Base-by-base conservation (phyloP, 2,888 invertebrate species). In the Ophion slaviceki region DNA sequence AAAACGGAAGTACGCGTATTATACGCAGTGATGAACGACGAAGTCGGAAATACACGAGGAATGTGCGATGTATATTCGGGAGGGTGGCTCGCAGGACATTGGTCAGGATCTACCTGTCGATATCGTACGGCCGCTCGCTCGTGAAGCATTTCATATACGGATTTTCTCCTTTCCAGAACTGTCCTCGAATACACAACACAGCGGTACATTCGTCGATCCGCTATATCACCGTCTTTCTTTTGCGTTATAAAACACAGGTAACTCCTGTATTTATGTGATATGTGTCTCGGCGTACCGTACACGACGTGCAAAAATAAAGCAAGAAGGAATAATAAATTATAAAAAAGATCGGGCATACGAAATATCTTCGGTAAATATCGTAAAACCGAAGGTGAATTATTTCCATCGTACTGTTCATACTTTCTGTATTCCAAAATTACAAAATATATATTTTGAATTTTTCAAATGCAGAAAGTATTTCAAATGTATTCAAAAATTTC, bases 91-190 rank as follows among this genome's bases (percentile, higher is more conserved):
- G 88, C 84, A 90, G 91, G 87, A 91, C 93, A 92, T 93, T 91
- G 92, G 92, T 93, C 93, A 93, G 93, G 93, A 93, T 93, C 92
- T 90, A 89, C 88, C 90, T 93, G 93, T 93, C 93, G 92, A 93
- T 93, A 92, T 80, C 72, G 77, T 59, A 61, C 89, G 88, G 88
- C 87, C 88, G 87, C 76, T 81, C 72, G 77, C 70, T 81, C 78
- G 70, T 72, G 82, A 75, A 82, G 67, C 82, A 77, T 85, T 87
- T 85, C 86, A 89, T 89, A 57, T 77, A 87, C 89, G 90, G 90
- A 92, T 91, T 89, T 88, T 84, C 76, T 83, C 89, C 85, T 85
- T 74, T 83, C 87, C 82, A 57, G 24, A 74, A 66, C 86, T 87
- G 88, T 87, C 87, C 87, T 84, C 83, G 72, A 71, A 61, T 85